Percentiles rank a stretch among this genome's conserved stretches.
phyloP scores from a whole-genome alignment of 2,113 vertebrate genomes.

The Oreochromis spilurus region DNA sequence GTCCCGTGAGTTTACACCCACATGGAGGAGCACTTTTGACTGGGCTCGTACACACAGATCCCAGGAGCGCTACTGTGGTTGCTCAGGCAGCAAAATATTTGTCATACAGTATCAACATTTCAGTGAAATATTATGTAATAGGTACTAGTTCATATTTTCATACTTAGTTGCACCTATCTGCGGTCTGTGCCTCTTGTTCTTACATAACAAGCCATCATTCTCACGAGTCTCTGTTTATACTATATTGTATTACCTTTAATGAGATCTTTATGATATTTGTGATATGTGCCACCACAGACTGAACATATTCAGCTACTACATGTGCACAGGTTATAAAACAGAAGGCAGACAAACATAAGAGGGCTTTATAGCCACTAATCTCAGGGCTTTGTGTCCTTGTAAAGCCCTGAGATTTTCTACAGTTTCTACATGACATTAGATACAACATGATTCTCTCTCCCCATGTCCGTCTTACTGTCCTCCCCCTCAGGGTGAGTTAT shows the following conservation, averaged over 20 bases:
- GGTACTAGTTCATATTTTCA: not conserved
- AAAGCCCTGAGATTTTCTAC: not conserved
- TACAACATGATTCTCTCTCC: not conserved
- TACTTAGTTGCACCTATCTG: not conserved
- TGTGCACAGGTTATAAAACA: not conserved
- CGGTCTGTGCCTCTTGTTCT: not conserved
- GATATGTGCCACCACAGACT: not conserved
- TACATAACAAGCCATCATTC: not conserved
- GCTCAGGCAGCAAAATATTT: not conserved
- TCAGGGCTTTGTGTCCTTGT: not conserved
- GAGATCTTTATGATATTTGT: not conserved
- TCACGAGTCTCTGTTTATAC: not conserved
- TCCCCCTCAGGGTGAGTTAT: slow-evolving; percentile 21
- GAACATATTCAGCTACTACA: not conserved
- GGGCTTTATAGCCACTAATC: not conserved
- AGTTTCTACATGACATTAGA: not conserved
- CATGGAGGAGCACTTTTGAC: not conserved
- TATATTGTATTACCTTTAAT: not conserved
- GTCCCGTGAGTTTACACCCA: slow-evolving; percentile 58
- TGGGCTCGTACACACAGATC: not conserved
- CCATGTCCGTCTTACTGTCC: not conserved
- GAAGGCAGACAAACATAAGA: not conserved
- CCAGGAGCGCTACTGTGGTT: not conserved
- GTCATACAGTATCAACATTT: not conserved
- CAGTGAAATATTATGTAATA: not conserved